Conservation (phyloP, 1,140 invertebrate species). For the Pygmarrhopalites habei region DNA sequence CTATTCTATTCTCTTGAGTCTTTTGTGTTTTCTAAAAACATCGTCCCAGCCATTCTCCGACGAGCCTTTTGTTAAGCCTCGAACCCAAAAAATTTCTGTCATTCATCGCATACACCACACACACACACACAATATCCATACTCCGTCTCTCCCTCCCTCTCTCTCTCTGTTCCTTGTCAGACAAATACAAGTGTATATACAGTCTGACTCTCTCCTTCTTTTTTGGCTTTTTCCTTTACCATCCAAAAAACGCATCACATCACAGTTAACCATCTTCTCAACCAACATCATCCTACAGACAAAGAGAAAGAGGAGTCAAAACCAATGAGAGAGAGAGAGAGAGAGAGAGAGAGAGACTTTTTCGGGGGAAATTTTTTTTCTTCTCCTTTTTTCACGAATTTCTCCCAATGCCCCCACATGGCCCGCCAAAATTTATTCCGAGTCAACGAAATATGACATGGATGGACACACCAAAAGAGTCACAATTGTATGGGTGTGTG, state of each 20-base stretch:
- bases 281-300: neutral
- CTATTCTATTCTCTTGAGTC: constrained; percentile 28
- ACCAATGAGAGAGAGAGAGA: neutral
- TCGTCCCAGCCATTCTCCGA: constrained; percentile 31
- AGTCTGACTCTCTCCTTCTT: neutral
- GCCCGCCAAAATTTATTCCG: too few species aligned
- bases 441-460: too few species aligned
- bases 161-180: too few species aligned
- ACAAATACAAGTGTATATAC: constrained; percentile 9
- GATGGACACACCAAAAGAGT: too few species aligned
- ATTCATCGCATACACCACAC: constrained; percentile 23
- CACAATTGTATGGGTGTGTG: too few species aligned
- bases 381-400: too few species aligned
- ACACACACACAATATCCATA: too few species aligned
- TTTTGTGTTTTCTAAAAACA: constrained; percentile 37
- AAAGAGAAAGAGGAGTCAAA: neutral
- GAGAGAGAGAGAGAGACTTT: too few species aligned
- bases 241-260: constrained; percentile 2
- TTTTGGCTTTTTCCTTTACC: too few species aligned
- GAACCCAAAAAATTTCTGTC: constrained; percentile 34
- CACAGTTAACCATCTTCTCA: constrained; percentile 7
- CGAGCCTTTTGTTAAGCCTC: constrained; percentile 27
- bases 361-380: too few species aligned
- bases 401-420: too few species aligned
- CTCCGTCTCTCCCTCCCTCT: too few species aligned